Conservation (phyloP, 1,140 invertebrate genomes). For the Caenorhabditis tropicalis region DNA sequence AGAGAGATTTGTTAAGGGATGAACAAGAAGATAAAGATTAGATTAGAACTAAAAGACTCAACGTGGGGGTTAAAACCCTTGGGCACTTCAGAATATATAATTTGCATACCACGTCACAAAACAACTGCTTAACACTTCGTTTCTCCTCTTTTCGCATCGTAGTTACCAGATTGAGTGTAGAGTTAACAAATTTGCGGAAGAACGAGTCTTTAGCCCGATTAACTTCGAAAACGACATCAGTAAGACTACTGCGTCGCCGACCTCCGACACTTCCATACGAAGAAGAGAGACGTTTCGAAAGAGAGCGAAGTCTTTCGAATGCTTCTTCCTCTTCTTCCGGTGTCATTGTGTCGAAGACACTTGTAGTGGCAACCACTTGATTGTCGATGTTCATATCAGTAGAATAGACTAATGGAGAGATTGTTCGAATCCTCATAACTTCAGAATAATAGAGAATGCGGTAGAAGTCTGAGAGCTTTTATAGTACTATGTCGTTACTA, state of each 20-base stretch:
- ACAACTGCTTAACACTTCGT: not conserved
- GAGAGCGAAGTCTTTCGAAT: not conserved
- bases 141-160: slow-evolving; percentile 1
- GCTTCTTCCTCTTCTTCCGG: not conserved
- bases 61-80: too few relatives aligned
- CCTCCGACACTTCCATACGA: not conserved
- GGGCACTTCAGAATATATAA: not conserved
- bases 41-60: too few relatives aligned
- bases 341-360: not conserved
- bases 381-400: not conserved
- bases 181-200: slow-evolving; percentile 5
- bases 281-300: not conserved
- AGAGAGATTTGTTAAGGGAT: too few relatives aligned
- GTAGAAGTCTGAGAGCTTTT: not conserved
- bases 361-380: not conserved
- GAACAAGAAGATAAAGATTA: too few relatives aligned
- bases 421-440: not conserved
- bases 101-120: not conserved
- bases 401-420: not conserved
- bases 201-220: not conserved
- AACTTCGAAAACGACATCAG: not conserved
- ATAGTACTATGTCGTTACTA: slow-evolving; percentile 15
- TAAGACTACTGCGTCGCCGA: not conserved
- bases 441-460: not conserved
- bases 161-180: not conserved